A percentile compares a stretch with the other conserved stretches of the same genome.
phyloP scores from a whole-genome alignment of 2,888 invertebrate species.

The Hirtodrosophila confusa region DNA sequence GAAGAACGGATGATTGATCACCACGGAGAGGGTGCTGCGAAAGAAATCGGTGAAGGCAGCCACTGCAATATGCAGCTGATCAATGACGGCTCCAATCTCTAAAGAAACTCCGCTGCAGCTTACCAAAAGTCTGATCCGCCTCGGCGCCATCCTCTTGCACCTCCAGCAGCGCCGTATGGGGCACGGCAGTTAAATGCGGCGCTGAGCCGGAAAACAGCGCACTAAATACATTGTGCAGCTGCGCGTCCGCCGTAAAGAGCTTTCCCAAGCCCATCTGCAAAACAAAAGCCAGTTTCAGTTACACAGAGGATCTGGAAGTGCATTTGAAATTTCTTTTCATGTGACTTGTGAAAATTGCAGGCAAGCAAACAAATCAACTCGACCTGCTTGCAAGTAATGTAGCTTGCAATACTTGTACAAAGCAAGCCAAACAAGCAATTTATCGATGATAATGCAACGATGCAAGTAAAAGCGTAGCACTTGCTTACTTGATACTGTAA shows the following conservation, averaged over 20 bases:
- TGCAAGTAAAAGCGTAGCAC: no score
- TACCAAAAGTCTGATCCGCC: slow-evolving; percentile 51
- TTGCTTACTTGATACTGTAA: no score
- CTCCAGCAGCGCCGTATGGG: slow-evolving; percentile 54
- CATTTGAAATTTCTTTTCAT: no score
- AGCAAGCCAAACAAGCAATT: no score
- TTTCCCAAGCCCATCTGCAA: slow-evolving; percentile 58
- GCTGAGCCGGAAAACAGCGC: slow-evolving; percentile 58
- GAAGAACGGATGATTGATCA: slow-evolving; percentile 78
- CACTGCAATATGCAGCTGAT: slow-evolving; percentile 39
- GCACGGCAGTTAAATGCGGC: slow-evolving; percentile 62
- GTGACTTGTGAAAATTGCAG: no score
- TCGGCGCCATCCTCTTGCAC: slow-evolving; percentile 54
- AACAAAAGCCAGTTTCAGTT: no score
- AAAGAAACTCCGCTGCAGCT: slow-evolving; percentile 17
- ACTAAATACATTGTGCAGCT: slow-evolving; percentile 59
- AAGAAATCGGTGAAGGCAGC: slow-evolving; percentile 66
- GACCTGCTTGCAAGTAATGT: no score
- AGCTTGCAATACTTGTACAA: no score
- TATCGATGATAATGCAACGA: no score
- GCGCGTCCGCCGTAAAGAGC: slow-evolving; percentile 54
- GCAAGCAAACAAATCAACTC: no score
- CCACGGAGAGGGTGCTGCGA: slow-evolving; percentile 56
- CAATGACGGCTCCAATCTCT: slow-evolving; percentile 7
- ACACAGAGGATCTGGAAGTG: no score